Percentiles rank a stretch among this genome's conserved stretches.
Conservation (phyloP, 1,140 invertebrate genomes). For the Drosophila simulans region DNA sequence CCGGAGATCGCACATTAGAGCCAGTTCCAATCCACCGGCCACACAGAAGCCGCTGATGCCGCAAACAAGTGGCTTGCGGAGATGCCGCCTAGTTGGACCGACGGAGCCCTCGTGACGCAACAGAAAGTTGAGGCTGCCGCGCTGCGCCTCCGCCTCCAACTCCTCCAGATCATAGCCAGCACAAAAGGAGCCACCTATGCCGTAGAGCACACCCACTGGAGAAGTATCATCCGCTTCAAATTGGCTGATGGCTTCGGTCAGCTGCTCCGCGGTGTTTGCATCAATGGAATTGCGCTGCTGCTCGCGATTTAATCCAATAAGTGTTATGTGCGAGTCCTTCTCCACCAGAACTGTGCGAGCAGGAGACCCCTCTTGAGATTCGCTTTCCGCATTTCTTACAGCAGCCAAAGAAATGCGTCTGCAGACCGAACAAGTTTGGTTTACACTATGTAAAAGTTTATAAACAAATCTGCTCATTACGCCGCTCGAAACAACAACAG, state of each 20-base stretch:
- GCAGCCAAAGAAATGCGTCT: conserved; percentile 20
- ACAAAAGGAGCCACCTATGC: conserved; percentile 95
- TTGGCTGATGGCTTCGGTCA: conserved; percentile 89
- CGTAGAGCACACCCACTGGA: conserved; percentile 92
- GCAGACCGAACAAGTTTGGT: conserved; percentile 8
- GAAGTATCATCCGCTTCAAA: conserved; percentile 91
- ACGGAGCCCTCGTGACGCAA: conserved; percentile 75
- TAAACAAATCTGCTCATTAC: conserved; percentile 59
- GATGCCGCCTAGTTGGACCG: conserved; percentile 87
- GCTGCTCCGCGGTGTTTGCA: conserved; percentile 87
- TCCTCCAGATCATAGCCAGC: conserved; percentile 94
- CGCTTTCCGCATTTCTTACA: conserved; percentile 5
- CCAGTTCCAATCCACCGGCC: conserved; percentile 94
- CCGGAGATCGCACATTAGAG: conserved; percentile 94
- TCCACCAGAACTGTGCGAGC: conserved; percentile 62
- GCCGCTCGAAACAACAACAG: conserved; percentile 21
- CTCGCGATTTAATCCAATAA: conserved; percentile 94
- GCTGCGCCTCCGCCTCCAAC: conserved; percentile 80
- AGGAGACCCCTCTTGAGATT: background rate
- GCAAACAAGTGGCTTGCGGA: conserved; percentile 93
- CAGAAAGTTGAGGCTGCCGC: conserved; percentile 69
- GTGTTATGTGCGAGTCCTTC: conserved; percentile 87
- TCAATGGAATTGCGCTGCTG: conserved; percentile 92
- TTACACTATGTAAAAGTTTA: conserved; percentile 21
- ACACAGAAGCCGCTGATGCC: conserved; percentile 95